A percentile compares a stretch with the other conserved stretches of the same genome.
Evolutionary conservation across 2,797 vertebrate genomes (phyloP).

Genomic region (Gambelia wislizenii): DNA sequence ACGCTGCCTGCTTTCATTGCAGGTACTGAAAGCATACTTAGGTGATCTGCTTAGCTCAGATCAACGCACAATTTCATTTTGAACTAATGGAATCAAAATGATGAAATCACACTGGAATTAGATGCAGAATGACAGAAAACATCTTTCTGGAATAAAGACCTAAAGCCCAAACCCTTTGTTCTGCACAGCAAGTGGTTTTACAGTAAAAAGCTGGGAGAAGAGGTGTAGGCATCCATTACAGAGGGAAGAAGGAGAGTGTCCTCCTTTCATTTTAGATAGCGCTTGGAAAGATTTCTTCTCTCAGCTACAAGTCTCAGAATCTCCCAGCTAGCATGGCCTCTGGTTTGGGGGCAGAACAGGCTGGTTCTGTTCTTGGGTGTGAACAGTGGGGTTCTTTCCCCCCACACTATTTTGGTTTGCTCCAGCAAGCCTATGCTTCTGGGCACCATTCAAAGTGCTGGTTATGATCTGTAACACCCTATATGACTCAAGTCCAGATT

Average conservation of each 20-base stretch:
- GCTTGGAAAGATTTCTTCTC: no score
- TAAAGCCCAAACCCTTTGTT: slow-evolving; percentile 3
- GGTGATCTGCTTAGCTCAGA: slow-evolving; percentile 21
- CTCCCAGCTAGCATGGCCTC: no score
- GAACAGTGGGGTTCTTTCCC: no score
- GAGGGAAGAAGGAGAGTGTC: not conserved
- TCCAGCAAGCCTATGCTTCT: no score
- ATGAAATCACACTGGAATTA: slow-evolving; percentile 6
- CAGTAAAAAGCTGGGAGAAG: not conserved
- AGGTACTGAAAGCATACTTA: not conserved
- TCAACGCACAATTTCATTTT: slow-evolving; percentile 35
- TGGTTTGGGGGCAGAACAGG: no score
- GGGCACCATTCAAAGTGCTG: no score
- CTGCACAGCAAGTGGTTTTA: not conserved
- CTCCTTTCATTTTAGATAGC: not conserved
- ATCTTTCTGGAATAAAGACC: slow-evolving; percentile 46
- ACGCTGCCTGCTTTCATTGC: slow-evolving; percentile 1
- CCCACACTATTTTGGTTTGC: no score
- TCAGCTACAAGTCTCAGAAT: no score
- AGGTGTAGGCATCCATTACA: not conserved
- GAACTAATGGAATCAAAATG: slow-evolving; percentile 30
- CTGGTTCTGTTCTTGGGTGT: no score
- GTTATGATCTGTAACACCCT: no score
- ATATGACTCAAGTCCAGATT: no score
- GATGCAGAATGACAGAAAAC: slow-evolving; percentile 25